Evolutionary conservation across 2,113 vertebrate species (phyloP), one percentile per base, ranked within the genome.

Genomic region (Jaculus jaculus): DNA sequence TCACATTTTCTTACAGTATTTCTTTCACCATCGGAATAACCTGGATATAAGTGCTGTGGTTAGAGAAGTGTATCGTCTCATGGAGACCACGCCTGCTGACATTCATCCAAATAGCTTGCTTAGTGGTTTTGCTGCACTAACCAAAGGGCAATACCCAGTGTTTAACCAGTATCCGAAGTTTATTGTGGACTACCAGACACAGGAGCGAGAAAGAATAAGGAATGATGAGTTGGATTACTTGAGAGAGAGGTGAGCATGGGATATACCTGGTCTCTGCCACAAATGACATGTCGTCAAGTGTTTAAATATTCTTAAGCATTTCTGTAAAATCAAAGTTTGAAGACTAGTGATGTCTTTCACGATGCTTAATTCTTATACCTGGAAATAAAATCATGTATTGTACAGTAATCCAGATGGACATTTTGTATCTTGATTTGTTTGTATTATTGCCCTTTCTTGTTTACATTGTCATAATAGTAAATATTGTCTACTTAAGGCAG

Each of bases 11-110:
- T 97, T 98, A 3, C 96, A 99, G 99, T 99, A 99, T 97, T 99
- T 99, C 95, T 99, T 99, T 97, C 99, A 99, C 96, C 99, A 99
- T 96, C 99, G 99, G 51, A 99, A 99, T 98, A 99, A 99, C 94
- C 92, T 99, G 98, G 98, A 99, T 90, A 96, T 99, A 84, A 98
- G 94, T 30, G 89, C 93, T 82, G 97, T 99, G 97, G 98, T 99
- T 93, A 99, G 98, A 97, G 98, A 99, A 97, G 98, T 98, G 9
- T 99, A 99, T 95, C 98, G 82, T 58, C 97, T 99, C 84, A 99
- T 99, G 99, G 98, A 98, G 13, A 92, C 96, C 94, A 99, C 99
- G 0, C 99, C 99, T 4, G 85, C 96, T 13, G 98, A 99, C 39
- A 97, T 99, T 94, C 99, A 99, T 94, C 99, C 99, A 4, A 97